Percentiles rank a stretch among this genome's conserved stretches.
Conservation (phyloP, 2,888 invertebrate species). For the Troides aeacus region DNA sequence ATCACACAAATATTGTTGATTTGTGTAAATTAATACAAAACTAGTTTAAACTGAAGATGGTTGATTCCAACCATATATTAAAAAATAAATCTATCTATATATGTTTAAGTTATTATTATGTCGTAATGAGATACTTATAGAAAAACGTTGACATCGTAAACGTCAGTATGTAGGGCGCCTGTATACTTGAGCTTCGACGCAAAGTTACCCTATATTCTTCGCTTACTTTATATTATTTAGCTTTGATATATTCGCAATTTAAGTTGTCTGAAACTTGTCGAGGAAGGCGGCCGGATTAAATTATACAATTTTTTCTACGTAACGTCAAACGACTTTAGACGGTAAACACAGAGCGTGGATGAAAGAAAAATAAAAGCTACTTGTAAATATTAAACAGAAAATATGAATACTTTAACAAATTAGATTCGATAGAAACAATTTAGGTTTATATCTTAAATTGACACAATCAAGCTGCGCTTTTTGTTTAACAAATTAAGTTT, state of each 20-base stretch:
- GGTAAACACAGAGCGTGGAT: slow-evolving; percentile 51
- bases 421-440: background rate
- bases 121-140: no score
- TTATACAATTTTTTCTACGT: slow-evolving; percentile 65
- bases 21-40: no score
- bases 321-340: slow-evolving; percentile 56
- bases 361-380: slow-evolving; percentile 32
- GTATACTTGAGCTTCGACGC: slow-evolving; percentile 46
- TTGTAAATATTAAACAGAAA: slow-evolving; percentile 27
- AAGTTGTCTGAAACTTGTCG: slow-evolving; percentile 73
- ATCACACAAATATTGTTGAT: no score
- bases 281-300: slow-evolving; percentile 65
- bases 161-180: slow-evolving; percentile 31
- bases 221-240: slow-evolving; percentile 74
- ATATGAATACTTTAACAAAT: slow-evolving; percentile 14
- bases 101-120: no score
- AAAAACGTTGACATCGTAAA: slow-evolving; percentile 25
- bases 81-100: no score
- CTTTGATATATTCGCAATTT: slow-evolving; percentile 78
- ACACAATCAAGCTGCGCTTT: background rate
- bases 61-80: no score
- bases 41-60: no score
- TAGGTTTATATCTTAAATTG: slow-evolving; percentile 7
- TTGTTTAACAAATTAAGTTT: background rate
- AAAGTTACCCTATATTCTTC: slow-evolving; percentile 69